Percentiles rank a stretch among this genome's conserved stretches.
phyloP scores from a whole-genome alignment of 2,113 vertebrate species.

The Acanthochromis polyacanthus region DNA sequence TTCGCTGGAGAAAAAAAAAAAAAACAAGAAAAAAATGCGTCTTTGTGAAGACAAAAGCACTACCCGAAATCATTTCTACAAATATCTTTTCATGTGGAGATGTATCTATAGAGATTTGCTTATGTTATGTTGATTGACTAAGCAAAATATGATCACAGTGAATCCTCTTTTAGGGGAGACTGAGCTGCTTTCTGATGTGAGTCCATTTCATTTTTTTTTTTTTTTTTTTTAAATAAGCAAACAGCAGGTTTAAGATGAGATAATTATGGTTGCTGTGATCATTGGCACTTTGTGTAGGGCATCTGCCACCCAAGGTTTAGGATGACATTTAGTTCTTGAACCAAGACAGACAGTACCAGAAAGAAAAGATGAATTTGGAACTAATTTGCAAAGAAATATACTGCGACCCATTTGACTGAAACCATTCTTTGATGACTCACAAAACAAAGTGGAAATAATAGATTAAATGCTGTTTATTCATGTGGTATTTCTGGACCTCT shows the following conservation, averaged over 20 bases:
- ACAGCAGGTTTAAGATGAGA: constrained; percentile 27
- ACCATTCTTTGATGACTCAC: constrained; percentile 5
- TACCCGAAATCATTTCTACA: not conserved
- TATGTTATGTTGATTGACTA: not conserved
- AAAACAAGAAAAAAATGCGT: not conserved
- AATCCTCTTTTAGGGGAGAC: not conserved
- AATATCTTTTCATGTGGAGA: not conserved
- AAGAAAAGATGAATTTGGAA: constrained; percentile 9
- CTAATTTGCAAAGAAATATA: constrained; percentile 20
- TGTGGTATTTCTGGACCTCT: constrained; percentile 17
- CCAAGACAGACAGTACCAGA: not conserved
- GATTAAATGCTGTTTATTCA: not conserved
- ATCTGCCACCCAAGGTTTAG: constrained; percentile 43
- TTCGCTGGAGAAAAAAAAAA: not conserved
- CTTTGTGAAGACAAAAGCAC: not conserved
- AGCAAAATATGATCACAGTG: constrained; percentile 2
- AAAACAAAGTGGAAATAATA: constrained; percentile 16
- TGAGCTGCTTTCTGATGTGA: not conserved
- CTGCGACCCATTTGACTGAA: not conserved
- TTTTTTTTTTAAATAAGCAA: not conserved
- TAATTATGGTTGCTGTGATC: constrained; percentile 35
- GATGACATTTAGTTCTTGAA: constrained; percentile 44
- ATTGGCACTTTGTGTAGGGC: constrained; percentile 14
- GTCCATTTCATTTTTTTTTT: constrained; percentile 17
- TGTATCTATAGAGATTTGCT: not conserved